Base-by-base conservation (phyloP, 1,140 invertebrate genomes). In the Pseudachorutes palmiensis region DNA sequence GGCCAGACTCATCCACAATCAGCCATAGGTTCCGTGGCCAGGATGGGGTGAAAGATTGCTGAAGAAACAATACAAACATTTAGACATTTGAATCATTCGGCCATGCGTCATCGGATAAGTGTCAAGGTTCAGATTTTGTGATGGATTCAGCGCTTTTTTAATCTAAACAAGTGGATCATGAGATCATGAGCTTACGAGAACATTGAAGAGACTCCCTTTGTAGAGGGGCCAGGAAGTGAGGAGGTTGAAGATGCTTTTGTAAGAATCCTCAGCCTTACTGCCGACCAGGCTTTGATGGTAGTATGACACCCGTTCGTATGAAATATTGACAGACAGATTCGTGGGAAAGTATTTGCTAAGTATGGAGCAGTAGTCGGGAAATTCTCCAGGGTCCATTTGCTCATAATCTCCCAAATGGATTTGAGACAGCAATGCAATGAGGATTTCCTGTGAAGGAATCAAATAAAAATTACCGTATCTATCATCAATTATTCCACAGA, bases 31-130 rank as follows among this genome's bases (percentile, higher is more conserved):
- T 75, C 66, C 89, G 80, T 66, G 94, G 94, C 90, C 94, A 95
- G 77, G 93, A 94, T 14, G 92, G 94, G 1, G 93, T 96, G 76
- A 96, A 96, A 22, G 91, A 93, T 88, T 97, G 93, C 87, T 91
- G 78, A 76, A 74, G 69, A 51, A 71, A 67, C 33, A 67, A 22
- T 28, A 51, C 3, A n/a, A 55, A 29, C 29, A 49, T 32, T 19
- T 22, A n/a, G n/a, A n/a, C n/a, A n/a, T n/a, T n/a, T n/a, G n/a
- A n/a, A n/a, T n/a, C n/a, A n/a, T n/a, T n/a, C n/a, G n/a, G n/a
- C n/a, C n/a, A n/a, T n/a, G n/a, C n/a, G n/a, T n/a, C n/a, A n/a
- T n/a, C n/a, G n/a, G n/a, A n/a, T n/a, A n/a, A n/a, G n/a, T n/a
- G n/a, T n/a, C n/a, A n/a, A n/a, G n/a, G n/a, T n/a, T n/a, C n/a